Percentiles rank a stretch among this genome's conserved stretches.
Conservation (phyloP, 2,113 vertebrate species). For the Notarius lentiginosus region DNA sequence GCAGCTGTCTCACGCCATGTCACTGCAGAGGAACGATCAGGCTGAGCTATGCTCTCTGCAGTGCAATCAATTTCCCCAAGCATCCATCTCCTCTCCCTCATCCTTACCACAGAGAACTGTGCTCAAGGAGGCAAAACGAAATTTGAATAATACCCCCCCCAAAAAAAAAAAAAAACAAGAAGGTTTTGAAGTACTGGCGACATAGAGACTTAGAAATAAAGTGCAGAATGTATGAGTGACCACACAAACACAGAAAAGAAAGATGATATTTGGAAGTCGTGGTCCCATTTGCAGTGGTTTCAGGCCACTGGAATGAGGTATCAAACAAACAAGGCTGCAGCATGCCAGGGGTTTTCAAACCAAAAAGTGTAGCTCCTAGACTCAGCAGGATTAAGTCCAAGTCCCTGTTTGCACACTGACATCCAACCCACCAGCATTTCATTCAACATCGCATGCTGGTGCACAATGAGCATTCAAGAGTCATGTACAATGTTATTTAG, state of each 20-base stretch:
- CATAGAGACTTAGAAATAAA: slow-evolving; percentile 48
- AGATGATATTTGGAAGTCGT: slow-evolving; percentile 34
- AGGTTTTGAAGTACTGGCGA: slow-evolving; percentile 20
- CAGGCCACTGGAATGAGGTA: slow-evolving; percentile 36
- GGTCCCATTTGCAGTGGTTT: slow-evolving; percentile 40
- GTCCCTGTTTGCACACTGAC: neutral
- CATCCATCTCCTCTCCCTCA: neutral
- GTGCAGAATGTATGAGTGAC: slow-evolving; percentile 50
- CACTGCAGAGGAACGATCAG: slow-evolving; percentile 31
- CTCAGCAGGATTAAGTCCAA: slow-evolving; percentile 1
- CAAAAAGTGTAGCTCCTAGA: neutral
- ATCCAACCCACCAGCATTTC: neutral
- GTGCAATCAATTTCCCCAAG: slow-evolving; percentile 41
- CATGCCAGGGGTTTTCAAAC: slow-evolving; percentile 9
- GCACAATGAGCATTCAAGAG: slow-evolving; percentile 30
- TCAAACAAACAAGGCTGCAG: slow-evolving; percentile 34
- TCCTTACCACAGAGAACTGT: neutral
- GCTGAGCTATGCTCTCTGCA: slow-evolving; percentile 44
- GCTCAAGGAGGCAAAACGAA: neutral
- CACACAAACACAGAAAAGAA: slow-evolving; percentile 26
- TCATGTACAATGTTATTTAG: slow-evolving; percentile 25
- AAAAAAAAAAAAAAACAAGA: too few species aligned
- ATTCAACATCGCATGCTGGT: slow-evolving; percentile 34
- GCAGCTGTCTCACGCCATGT: slow-evolving; percentile 13
- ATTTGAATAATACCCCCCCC: neutral